These are phyloP conservation scores for Enteromius trimaculatus DNA, from an alignment of 2,797 vertebrate species.

Conservation along the genomic window DNA sequence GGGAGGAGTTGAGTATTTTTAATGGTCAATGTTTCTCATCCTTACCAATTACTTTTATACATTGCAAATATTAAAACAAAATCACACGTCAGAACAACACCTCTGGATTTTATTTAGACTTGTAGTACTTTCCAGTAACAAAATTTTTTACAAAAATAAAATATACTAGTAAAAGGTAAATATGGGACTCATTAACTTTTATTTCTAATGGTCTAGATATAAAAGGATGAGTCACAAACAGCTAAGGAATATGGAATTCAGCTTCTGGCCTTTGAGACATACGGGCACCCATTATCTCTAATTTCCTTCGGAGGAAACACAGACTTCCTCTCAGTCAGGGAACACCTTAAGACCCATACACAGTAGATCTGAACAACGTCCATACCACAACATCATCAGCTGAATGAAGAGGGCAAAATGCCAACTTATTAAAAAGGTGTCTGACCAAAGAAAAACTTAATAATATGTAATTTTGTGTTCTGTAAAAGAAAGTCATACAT, in stretches of 20 bases:
- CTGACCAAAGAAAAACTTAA: background rate
- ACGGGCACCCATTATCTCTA: slow-evolving; percentile 27
- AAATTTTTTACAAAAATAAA: slow-evolving; percentile 52
- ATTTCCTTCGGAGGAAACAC: slow-evolving; percentile 57
- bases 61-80: background rate
- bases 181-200: background rate
- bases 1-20: slow-evolving; percentile 57
- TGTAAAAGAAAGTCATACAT: background rate
- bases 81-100: slow-evolving; percentile 22
- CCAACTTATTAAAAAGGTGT: background rate
- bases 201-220: background rate
- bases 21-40: slow-evolving; percentile 25
- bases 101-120: slow-evolving; percentile 47
- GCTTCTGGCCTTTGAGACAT: slow-evolving; percentile 16
- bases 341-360: slow-evolving; percentile 43
- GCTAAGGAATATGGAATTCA: slow-evolving; percentile 8
- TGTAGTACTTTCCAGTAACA: background rate
- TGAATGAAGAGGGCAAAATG: background rate
- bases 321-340: slow-evolving; percentile 44
- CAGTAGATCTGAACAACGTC: slow-evolving; percentile 23
- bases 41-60: background rate
- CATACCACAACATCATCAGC: background rate
- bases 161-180: background rate
- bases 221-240: slow-evolving; percentile 23
- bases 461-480: background rate